These are phyloP conservation scores for Siniperca scherzeri DNA, from an alignment of 2,797 vertebrate species.

Conservation along the genomic window DNA sequence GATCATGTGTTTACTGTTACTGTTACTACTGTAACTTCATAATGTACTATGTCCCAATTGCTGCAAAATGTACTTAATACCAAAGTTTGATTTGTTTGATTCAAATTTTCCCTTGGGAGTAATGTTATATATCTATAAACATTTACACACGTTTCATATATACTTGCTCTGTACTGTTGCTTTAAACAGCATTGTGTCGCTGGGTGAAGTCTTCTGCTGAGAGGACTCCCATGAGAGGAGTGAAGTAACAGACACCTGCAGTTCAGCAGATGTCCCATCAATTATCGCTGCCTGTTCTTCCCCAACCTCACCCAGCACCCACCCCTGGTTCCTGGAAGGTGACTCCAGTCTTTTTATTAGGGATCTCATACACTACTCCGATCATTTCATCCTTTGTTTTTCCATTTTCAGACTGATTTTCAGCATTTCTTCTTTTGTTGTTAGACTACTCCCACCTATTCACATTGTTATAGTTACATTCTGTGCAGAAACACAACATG, in stretches of 20 bases:
- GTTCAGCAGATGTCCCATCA: constrained; percentile 87
- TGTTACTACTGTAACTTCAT: background rate
- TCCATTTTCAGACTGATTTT: background rate
- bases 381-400: background rate
- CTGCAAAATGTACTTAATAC: background rate
- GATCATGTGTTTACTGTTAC: constrained; percentile 16
- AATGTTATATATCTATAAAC: constrained; percentile 10
- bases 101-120: background rate
- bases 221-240: constrained; percentile 66
- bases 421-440: constrained; percentile 22
- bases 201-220: constrained; percentile 85
- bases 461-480: background rate
- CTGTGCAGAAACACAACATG: constrained; percentile 20
- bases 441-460: background rate
- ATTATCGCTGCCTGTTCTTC: constrained; percentile 78
- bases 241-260: constrained; percentile 84
- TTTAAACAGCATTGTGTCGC: constrained; percentile 73
- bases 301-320: constrained; percentile 58
- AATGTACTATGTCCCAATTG: background rate
- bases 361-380: background rate
- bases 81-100: constrained; percentile 10
- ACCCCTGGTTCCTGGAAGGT: constrained; percentile 33
- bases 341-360: constrained; percentile 20
- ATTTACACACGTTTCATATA: constrained; percentile 2
- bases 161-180: constrained; percentile 63